Conservation (phyloP, 1,140 invertebrate genomes). For the Apis cerana region DNA sequence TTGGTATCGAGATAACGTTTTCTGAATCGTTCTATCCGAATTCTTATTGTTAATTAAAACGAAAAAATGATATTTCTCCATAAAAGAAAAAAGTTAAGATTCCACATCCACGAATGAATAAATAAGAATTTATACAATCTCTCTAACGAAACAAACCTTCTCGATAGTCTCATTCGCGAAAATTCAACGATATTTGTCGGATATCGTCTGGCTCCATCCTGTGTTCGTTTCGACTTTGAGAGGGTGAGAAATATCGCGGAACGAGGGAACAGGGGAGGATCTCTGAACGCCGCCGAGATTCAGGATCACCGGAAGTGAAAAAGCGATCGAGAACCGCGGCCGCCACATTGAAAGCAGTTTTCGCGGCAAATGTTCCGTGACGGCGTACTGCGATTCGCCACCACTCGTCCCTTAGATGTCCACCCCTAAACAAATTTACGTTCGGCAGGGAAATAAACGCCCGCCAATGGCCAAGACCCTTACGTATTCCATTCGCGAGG, state of each 20-base stretch:
- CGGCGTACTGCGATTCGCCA: slow-evolving; percentile 64
- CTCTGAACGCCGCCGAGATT: slow-evolving; percentile 42
- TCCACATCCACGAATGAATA: too few relatives aligned
- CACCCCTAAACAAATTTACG: slow-evolving; percentile 73
- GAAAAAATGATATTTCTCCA: too few relatives aligned
- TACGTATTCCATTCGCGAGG: slow-evolving; percentile 45
- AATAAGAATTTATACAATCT: too few relatives aligned
- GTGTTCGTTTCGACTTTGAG: background rate
- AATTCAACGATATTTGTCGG: background rate
- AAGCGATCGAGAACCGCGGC: slow-evolving; percentile 62
- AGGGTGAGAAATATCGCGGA: slow-evolving; percentile 2
- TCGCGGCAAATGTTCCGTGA: slow-evolving; percentile 74
- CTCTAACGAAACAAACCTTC: too few relatives aligned
- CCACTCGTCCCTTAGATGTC: slow-evolving; percentile 61
- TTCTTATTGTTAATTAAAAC: too few relatives aligned
- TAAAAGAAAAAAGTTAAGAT: too few relatives aligned
- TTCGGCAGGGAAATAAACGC: slow-evolving; percentile 62
- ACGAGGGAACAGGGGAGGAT: background rate
- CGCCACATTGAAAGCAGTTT: slow-evolving; percentile 60
- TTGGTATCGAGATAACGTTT: too few relatives aligned
- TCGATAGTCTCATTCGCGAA: background rate
- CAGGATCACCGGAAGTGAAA: slow-evolving; percentile 41
- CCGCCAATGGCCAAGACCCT: slow-evolving; percentile 45
- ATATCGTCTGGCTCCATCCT: slow-evolving; percentile 10
- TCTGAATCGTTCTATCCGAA: too few relatives aligned